Evolutionary conservation across 2,113 vertebrate genomes (phyloP), one percentile per base, ranked within the genome.

Genomic region (Smithornis capensis): DNA sequence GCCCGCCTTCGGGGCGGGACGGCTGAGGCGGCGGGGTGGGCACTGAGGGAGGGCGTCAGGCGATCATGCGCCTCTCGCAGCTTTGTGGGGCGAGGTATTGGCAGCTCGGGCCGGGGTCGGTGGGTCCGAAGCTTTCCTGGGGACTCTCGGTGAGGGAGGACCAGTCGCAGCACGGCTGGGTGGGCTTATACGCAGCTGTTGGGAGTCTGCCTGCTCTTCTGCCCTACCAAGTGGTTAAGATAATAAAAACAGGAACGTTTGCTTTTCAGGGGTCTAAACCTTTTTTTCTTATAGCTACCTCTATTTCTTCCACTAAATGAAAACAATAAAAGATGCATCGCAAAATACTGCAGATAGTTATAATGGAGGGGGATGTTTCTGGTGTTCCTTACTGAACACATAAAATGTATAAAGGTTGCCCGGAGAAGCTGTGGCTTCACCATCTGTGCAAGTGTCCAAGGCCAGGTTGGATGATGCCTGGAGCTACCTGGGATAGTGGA

Each of bases 151-250:
- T 52, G 50, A 28, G 50, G 50, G n/a, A n/a, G n/a, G n/a, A n/a
- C n/a, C n/a, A n/a, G 50, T 52, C 27, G 50, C 50, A 19, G 40
- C 40, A 3, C 44, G 18, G 28, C 50, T 21, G 27, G 4, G 9
- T 1, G n/a, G 12, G 6, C 14, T 22, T 19, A 33, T 13, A 5
- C 15, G 22, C 5, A 1, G 12, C 11, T 7, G 0, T 11, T 3
- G 4, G 42, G 38, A 9, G 28, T 5, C 17, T 12, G 77, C 7
- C 21, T 31, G 63, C 23, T 35, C 21, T 18, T 27, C 19, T 31
- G 7, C 14, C 9, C 3, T 33, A 0, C n/a, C 17, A 45, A 3
- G 6, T 23, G 50, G 8, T 19, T 53, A 18, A 67, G 16, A 23
- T 38, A 25, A 3, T 21, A 59, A 55, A 53, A 49, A 0, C 23